Percentiles rank a stretch among this genome's conserved stretches.
Evolutionary conservation across 2,113 vertebrate species (phyloP).

Genomic region (Gymnogyps californianus): DNA sequence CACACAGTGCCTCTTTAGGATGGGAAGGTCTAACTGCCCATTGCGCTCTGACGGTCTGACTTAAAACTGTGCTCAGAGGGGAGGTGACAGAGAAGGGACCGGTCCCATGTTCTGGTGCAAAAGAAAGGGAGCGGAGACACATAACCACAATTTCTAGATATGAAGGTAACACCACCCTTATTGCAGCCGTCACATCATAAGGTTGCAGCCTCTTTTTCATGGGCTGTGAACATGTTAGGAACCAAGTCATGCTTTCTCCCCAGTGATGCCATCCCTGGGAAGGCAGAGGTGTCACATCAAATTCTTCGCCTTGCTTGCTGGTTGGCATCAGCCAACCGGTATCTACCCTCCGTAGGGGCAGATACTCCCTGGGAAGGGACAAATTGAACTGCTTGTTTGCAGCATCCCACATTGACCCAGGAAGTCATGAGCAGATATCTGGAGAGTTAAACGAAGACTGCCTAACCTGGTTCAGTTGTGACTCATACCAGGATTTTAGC

Average conservation of each 20-base stretch:
- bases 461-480: not conserved
- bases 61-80: not conserved
- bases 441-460: not conserved
- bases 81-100: not conserved
- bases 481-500: not conserved
- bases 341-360: rapidly evolving
- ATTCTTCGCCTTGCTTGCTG: not conserved
- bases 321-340: not conserved
- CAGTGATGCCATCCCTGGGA: not conserved
- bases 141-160: not conserved
- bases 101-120: not conserved
- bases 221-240: not conserved
- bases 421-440: not conserved
- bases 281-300: not conserved
- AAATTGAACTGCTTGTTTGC: not conserved
- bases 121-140: not conserved
- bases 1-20: not conserved
- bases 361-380: not conserved
- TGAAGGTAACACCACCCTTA: not conserved
- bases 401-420: not conserved
- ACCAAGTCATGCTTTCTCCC: not conserved
- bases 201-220: not conserved
- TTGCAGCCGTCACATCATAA: not conserved
- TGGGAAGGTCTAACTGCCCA: not conserved
- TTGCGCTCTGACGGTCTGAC: not conserved